Base-by-base conservation (phyloP, 2,797 vertebrate species). In the Cossypha caffra region DNA sequence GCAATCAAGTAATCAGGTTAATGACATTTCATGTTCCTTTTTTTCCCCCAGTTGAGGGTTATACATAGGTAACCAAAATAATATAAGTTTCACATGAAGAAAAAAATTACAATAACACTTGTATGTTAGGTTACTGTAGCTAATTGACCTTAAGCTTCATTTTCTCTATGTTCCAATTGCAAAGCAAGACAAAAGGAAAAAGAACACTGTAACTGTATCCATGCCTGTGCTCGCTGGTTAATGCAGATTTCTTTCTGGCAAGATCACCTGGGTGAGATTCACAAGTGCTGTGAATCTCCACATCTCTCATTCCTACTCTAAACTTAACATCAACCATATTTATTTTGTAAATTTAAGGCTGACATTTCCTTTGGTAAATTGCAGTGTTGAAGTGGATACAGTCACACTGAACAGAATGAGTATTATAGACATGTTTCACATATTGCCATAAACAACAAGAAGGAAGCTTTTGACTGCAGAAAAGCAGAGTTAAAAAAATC, bases 201-300 rank as follows among this genome's bases (percentile, higher is more conserved):
- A 55, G 45, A 29, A 5, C 0, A 5, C 6, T 24, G 1, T 13
- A 50, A 57, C 11, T 26, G 4, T 51, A 18, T 54, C 21, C 14
- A 3, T 37, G 51, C 26, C 33, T 66, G 48, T 80, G 25, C 57
- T 77, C 68, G 50, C 29, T 50, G 37, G 17, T 81, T 90, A 26
- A 28, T 35, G 33, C 40, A 85, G 67, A 84, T 91, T 89, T 89
- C 63, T 85, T 87, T 71, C 87, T 94, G 84, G 64, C 89, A 91
- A 13, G 57, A 71, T 74, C 63, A 89, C 61, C 68, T 85, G 72
- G 52, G 48, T 85, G 86, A 82, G 81, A 93, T 61, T 90, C 81
- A 45, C 35, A 74, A 85, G 29, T 33, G 55, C 73, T 88, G n/a
- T 40, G 42, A 69, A 67, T 57, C 14, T 87, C 72, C 43, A 59